Evolutionary conservation across 2,113 vertebrate species (phyloP), one percentile per base, ranked within the genome.

Genomic region (Ia io): DNA sequence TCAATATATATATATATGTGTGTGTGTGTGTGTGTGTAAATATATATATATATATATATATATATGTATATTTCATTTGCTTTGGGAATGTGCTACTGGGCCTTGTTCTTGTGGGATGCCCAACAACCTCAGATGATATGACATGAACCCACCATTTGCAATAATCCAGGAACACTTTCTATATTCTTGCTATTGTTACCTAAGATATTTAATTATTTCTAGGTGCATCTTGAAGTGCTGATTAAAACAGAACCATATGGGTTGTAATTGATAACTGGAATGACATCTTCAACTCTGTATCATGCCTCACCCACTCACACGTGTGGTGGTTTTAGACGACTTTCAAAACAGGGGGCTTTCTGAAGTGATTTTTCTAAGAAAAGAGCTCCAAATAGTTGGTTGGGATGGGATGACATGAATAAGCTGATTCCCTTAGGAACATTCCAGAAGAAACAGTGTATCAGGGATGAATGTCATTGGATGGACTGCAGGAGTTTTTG

Each of bases 181-280:
- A 1, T 28, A 9, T 23, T 78, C 84, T 85, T 82, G 42, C 71
- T 65, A 0, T 80, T 91, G 67, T 86, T 89, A 49, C 42, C 69
- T n/a, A 42, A 0, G 8, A 47, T 47, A 92, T n/a, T 67, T 94
- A 77, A 95, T 86, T 88, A 49, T 70, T 95, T 96, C 67, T 59
- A 95, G 88, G 85, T 93, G 88, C 90, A 67, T 91, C 93, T 77
- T 74, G 83, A 92, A 94, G 63, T 67, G 35, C 63, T 78, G 83
- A 93, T 92, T 90, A 71, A 92, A 90, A 88, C 63, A 56, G 78
- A 53, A 67, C 77, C 70, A 22, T 0, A 42, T 77, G 88, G 65
- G 80, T 44, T 84, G 49, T 77, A 79, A 79, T 76, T 94, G 94
- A 84, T 77, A 69, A 30, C 51, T 78, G 67, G 80, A 70, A 82